Evolutionary conservation across 2,797 vertebrate species (phyloP).

Genomic region (Myotis planiceps): DNA sequence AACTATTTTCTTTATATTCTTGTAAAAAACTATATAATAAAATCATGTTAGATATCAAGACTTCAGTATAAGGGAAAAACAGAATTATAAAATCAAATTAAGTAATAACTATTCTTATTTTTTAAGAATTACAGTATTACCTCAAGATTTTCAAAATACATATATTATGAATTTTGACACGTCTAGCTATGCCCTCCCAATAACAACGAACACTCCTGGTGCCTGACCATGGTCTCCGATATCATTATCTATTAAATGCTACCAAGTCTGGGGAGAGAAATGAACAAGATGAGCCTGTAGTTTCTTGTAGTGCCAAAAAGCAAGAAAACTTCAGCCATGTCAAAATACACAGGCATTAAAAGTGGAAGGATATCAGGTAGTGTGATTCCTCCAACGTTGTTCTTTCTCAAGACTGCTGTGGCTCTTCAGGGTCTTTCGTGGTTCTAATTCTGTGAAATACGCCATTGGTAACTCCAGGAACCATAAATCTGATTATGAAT

Average conservation of each 20-base stretch:
- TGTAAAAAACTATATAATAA: neutral
- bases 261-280: neutral
- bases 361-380: neutral
- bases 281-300: neutral
- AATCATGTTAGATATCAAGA: neutral
- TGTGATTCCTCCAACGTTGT: neutral
- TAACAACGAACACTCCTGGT: neutral
- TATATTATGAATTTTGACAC: neutral
- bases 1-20: neutral
- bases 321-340: neutral
- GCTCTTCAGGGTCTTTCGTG: neutral
- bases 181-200: neutral
- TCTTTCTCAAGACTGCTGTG: neutral
- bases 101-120: neutral
- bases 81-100: slow-evolving; percentile 9
- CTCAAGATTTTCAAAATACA: neutral
- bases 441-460: neutral
- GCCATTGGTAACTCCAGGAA: slow-evolving; percentile 31
- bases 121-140: neutral
- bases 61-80: neutral
- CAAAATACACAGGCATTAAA: neutral
- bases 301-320: neutral
- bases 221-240: neutral
- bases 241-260: neutral
- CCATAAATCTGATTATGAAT: slow-evolving; percentile 2